phyloP scores from a whole-genome alignment of 2,797 vertebrate genomes.

The Hipposideros larvatus region DNA sequence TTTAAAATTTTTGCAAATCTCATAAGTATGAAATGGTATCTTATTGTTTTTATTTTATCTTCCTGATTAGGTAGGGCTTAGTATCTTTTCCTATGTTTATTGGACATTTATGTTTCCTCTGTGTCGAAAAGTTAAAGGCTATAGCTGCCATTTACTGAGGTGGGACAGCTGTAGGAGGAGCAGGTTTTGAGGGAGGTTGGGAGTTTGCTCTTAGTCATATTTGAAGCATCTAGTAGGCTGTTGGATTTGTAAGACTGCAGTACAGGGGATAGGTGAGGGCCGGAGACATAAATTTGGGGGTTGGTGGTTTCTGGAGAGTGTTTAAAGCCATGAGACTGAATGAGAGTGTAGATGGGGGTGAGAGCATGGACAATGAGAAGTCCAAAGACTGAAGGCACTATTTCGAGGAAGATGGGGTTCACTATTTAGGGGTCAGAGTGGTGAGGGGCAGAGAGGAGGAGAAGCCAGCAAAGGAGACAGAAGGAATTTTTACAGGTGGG shows the following conservation, averaged over 20 bases:
- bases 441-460: not conserved
- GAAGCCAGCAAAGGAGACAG: slow-evolving; percentile 10
- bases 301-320: slow-evolving; percentile 11
- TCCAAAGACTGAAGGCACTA: not conserved
- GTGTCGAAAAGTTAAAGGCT: slow-evolving; percentile 14
- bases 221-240: not conserved
- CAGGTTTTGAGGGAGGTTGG: not conserved
- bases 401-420: slow-evolving; percentile 3
- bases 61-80: not conserved
- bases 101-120: slow-evolving; percentile 40
- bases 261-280: not conserved
- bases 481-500: not conserved
- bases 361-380: not conserved
- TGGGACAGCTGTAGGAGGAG: not conserved
- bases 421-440: not conserved
- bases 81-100: slow-evolving; percentile 37
- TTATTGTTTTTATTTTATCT: slow-evolving; percentile 45
- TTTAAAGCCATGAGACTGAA: slow-evolving; percentile 40
- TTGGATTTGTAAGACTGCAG: not conserved
- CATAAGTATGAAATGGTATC: not conserved
- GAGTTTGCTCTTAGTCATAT: slow-evolving; percentile 18
- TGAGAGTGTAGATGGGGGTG: not conserved
- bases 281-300: not conserved
- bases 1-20: not conserved
- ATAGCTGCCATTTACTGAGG: not conserved